phyloP scores from a whole-genome alignment of 2,888 invertebrate genomes.

The Anthrax anthrax region DNA sequence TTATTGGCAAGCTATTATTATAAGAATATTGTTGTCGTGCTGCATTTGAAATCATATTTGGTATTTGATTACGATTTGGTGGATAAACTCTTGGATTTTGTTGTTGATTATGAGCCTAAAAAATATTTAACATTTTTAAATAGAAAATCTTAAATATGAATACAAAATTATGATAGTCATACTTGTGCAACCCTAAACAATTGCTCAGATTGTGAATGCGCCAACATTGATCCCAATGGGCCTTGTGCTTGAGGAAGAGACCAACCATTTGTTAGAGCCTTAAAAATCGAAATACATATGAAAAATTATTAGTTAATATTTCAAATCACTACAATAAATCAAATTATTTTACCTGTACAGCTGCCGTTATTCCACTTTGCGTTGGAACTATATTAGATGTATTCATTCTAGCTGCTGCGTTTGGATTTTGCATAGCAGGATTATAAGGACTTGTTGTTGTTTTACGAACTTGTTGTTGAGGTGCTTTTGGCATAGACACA shows the following conservation, averaged over 20 bases:
- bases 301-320: background rate
- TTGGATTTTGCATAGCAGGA: conserved; percentile 5
- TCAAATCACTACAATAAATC: background rate
- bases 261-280: conserved; percentile 36
- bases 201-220: conserved; percentile 39
- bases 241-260: conserved; percentile 15
- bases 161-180: background rate
- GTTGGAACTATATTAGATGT: conserved; percentile 32
- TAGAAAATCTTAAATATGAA: too few species aligned
- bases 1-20: conserved; percentile 9
- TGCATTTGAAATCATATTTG: conserved; percentile 9
- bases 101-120: conserved; percentile 11
- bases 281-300: background rate
- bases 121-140: too few species aligned
- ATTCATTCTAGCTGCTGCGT: conserved; percentile 19
- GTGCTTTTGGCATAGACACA: conserved; percentile 11
- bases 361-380: conserved; percentile 25
- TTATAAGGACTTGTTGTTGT: conserved; percentile 16
- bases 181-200: conserved; percentile 28
- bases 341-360: conserved; percentile 17
- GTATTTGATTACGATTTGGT: conserved; percentile 10
- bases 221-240: conserved; percentile 30
- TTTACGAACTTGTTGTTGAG: conserved; percentile 21
- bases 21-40: conserved; percentile 11
- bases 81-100: conserved; percentile 10